Evolutionary conservation across 1,140 invertebrate genomes (phyloP).

Genomic region (Brachionus manjavacas): DNA sequence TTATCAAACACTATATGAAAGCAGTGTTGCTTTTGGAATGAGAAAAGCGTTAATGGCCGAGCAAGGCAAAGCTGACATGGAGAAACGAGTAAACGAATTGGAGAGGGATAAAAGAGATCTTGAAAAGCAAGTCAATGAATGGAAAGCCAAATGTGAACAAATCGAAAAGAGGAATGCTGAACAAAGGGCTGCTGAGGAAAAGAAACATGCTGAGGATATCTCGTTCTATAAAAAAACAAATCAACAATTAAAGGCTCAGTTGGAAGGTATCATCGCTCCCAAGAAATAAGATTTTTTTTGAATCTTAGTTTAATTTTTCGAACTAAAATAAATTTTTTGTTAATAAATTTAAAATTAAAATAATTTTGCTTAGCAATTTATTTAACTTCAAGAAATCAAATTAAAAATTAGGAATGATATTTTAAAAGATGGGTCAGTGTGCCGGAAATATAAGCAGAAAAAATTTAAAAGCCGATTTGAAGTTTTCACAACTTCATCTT

Average conservation of each 20-base stretch:
- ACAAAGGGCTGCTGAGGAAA: constrained; percentile 75
- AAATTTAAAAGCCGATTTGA: background rate
- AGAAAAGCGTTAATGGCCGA: constrained; percentile 84
- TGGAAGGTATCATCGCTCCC: constrained; percentile 36
- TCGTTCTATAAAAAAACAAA: constrained; percentile 86
- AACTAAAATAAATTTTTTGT: constrained; percentile 10
- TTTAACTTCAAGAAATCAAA: background rate
- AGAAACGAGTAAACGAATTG: constrained; percentile 62
- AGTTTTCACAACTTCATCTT: background rate
- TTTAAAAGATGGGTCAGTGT: background rate
- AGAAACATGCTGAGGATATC: constrained; percentile 83
- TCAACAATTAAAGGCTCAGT: constrained; percentile 70
- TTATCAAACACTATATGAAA: constrained; percentile 89
- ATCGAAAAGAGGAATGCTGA: constrained; percentile 77
- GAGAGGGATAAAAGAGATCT: constrained; percentile 68
- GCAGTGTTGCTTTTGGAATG: constrained; percentile 93
- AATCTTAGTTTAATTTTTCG: background rate
- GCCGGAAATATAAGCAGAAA: background rate
- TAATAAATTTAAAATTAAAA: constrained; percentile 12
- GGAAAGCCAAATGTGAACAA: constrained; percentile 77
- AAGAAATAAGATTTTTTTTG: constrained; percentile 28
- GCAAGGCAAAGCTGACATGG: constrained; percentile 68
- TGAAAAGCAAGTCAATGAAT: constrained; percentile 72
- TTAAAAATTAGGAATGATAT: background rate
- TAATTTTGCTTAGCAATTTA: constrained; percentile 17